Base-by-base conservation (phyloP, 2,797 vertebrate genomes). In the Cuniculus paca region DNA sequence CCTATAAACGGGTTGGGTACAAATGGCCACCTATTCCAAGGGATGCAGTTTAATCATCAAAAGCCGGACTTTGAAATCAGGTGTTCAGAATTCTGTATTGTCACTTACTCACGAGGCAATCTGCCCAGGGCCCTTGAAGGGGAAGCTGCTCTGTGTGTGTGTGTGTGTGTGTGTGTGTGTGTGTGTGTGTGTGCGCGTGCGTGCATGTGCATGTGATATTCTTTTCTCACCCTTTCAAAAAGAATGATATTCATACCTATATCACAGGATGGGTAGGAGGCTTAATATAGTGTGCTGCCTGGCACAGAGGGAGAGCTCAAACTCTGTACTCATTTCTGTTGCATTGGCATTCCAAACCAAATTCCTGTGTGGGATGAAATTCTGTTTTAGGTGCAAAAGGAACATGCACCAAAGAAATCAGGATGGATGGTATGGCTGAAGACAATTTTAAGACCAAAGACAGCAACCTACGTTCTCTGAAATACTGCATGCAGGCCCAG, bases 351-450 rank as follows among this genome's bases (percentile, higher is more conserved):
- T 93, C 9, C 16, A 63, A 75, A 75, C 28, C 24, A 36, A 82
- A 24, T 68, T 63, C 45, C 50, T 52, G 50, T 36, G 22, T 22
- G 56, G 61, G 54, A 83, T 68, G 45, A 88, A 91, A 65, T 93
- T 95, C 31, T 34, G 10, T 79, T 85, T 95, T 88, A 86, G 42
- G 60, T 63, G 26, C 52, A 61, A 92, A 86, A 92, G 28, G 39
- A 72, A 82, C 19, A n/a, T 72, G 52, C 52, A 92, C 24, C 52
- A 77, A 83, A 85, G 56, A 42, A 84, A 60, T 60, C n/a, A 56
- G 54, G 13, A 60, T 39, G 42, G 75, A 61, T 88, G 34, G 7
- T 68, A 24, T 56, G 36, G 80, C 12, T 84, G 81, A 17, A 89
- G 75, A 75, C 11, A n/a, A 39, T 54, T 89, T 93, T 65, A 93